Evolutionary conservation across 2,888 invertebrate genomes (phyloP).

Genomic region (Trichacis sp.): DNA sequence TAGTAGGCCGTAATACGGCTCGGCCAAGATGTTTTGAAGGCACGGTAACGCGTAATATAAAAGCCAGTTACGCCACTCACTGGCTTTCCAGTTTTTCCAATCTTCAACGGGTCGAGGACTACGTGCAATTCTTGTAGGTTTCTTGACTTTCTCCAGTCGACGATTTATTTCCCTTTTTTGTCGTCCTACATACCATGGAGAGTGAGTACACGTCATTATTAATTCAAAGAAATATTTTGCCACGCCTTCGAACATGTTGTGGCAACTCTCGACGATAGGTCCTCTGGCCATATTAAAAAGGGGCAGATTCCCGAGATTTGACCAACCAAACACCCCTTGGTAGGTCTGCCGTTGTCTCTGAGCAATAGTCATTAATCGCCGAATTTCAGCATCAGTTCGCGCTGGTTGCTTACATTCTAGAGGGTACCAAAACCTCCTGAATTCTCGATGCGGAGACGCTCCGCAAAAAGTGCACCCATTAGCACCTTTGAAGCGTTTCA

Average conservation of each 20-base stretch:
- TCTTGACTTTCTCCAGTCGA: not conserved
- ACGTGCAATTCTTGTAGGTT: not conserved
- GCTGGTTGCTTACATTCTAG: no score
- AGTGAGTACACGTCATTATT: not conserved
- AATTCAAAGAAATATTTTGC: not conserved
- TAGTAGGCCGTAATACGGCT: not conserved
- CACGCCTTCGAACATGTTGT: not conserved
- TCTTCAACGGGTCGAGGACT: not conserved
- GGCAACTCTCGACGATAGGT: no score
- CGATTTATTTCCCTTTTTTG: not conserved
- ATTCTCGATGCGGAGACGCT: not conserved
- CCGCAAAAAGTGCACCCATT: constrained; percentile 24
- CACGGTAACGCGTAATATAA: not conserved
- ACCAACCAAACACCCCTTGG: no score
- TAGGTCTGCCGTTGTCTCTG: no score
- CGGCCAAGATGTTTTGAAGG: not conserved
- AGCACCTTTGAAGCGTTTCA: constrained; percentile 20
- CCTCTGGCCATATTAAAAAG: no score
- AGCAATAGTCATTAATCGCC: no score
- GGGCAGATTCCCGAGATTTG: no score
- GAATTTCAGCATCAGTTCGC: no score
- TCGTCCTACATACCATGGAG: not conserved
- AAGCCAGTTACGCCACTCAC: not conserved
- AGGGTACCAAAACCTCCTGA: no score
- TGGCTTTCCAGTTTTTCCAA: not conserved